Evolutionary conservation across 2,113 vertebrate genomes (phyloP).

Genomic region (Peromyscus californicus): DNA sequence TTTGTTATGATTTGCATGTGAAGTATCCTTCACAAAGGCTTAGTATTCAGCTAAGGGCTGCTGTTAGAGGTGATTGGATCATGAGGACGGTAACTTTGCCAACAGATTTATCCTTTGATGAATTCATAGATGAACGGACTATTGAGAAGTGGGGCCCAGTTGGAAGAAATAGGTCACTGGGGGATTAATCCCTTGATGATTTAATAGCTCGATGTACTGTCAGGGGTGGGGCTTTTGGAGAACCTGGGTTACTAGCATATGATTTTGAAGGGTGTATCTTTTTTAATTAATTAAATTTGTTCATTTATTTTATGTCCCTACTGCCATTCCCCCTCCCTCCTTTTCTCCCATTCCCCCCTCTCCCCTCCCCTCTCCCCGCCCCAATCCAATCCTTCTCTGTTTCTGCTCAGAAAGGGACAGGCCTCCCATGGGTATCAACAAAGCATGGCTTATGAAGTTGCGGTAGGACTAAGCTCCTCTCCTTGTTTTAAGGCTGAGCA

Average conservation of each 20-base stretch:
- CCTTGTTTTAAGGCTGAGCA: neutral
- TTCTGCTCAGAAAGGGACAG: neutral
- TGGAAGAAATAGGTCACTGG: neutral
- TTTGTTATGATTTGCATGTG: neutral
- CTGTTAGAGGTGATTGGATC: neutral
- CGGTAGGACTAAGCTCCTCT: neutral
- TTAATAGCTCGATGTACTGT: neutral
- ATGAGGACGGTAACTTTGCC: neutral
- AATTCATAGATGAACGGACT: neutral
- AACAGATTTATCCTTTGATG: neutral
- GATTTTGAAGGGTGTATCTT: neutral
- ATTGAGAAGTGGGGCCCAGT: neutral
- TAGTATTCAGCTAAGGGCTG: neutral
- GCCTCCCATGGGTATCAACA: neutral
- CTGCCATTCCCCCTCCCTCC: neutral
- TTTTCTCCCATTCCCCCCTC: neutral
- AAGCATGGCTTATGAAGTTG: neutral
- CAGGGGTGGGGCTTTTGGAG: neutral
- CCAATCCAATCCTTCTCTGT: neutral
- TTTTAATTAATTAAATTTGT: neutral
- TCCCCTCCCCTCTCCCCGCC: neutral
- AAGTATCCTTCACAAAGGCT: neutral
- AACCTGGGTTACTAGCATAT: neutral
- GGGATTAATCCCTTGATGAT: neutral
- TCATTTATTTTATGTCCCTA: neutral